Evolutionary conservation across 2,888 invertebrate genomes (phyloP), one percentile per base, ranked within the genome.

Genomic region (Pegoplata infirma): DNA sequence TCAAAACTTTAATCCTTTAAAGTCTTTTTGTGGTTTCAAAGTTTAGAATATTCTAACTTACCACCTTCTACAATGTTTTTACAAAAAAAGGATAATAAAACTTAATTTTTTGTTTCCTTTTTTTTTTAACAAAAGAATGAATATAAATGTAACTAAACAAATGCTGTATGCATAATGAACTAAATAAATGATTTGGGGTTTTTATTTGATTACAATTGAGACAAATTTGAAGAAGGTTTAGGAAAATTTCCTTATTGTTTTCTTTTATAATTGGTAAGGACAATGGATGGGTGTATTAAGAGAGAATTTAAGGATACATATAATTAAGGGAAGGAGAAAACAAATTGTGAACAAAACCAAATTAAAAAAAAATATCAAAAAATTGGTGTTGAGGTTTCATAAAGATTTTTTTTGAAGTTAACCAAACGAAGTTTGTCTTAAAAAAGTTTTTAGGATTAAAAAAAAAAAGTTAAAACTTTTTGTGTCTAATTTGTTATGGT

Each of bases 121-220:
- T 32, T 32, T 1, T 32, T 32, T 28, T 28, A 28, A 28, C 12
- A 32, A 32, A 32, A 32, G 8, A 21, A 49, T 16, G 4, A 49
- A 36, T 49, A 16, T n/a, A 59, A 47, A 58, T 16, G n/a, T 25
- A 14, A 51, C 8, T 12, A 21, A 63, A 55, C 7, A 44, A 59
- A 46, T n/a, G 3, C 4, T 40, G 32, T 44, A 12, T 47, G 46
- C 44, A 47, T 53, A 23, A 55, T 40, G 17, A 61, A 6, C 21
- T 55, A 75, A 55, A 75, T 17, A 44, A 59, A 36, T 61, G 36
- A 56, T 32, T 44, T 64, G 4, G 28, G n/a, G 40, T 76, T 68
- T 25, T 75, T 51, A 58, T 44, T 63, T 64, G 49, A 51, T 69
- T 76, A 64, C 58, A 76, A 69, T 64, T 76, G 23, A 58, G 53